Conservation (phyloP, 2,888 invertebrate species). For the Apamea anceps region DNA sequence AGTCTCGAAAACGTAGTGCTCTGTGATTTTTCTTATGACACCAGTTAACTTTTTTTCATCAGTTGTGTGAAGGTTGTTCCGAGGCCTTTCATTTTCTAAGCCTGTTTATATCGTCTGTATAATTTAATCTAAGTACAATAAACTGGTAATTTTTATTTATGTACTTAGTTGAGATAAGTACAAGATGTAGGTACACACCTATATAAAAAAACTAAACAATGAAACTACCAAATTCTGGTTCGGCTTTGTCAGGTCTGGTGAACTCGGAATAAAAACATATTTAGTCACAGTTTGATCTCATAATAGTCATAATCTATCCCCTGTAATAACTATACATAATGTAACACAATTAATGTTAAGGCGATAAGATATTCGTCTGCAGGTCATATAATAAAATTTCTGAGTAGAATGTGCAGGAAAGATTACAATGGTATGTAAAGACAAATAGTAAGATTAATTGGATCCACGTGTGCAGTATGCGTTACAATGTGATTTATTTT, state of each 20-base stretch:
- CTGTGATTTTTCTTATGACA: not conserved
- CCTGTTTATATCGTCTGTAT: not conserved
- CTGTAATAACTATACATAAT: too few relatives aligned
- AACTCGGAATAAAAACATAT: constrained; percentile 19
- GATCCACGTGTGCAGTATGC: constrained; percentile 19
- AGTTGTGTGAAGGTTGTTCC: constrained; percentile 18
- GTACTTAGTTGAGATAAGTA: constrained; percentile 25
- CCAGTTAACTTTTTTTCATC: not conserved
- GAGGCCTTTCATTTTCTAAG: not conserved
- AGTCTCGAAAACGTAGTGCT: not conserved
- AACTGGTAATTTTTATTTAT: constrained; percentile 19
- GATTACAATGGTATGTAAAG: constrained; percentile 37
- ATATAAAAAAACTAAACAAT: constrained; percentile 9
- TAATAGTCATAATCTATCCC: constrained; percentile 12
- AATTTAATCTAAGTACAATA: constrained; percentile 31
- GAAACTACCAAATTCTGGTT: constrained; percentile 21
- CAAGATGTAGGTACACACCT: not conserved
- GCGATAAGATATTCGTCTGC: constrained; percentile 50
- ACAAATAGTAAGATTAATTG: constrained; percentile 19
- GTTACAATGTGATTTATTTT: constrained; percentile 4
- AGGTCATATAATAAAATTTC: constrained; percentile 44
- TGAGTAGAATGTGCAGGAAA: constrained; percentile 28
- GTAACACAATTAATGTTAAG: constrained; percentile 25
- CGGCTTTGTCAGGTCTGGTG: constrained; percentile 2
- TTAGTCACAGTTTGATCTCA: constrained; percentile 28